Percentiles rank a stretch among this genome's conserved stretches.
These are phyloP conservation scores for Gobius niger DNA, from an alignment of 2,113 vertebrate genomes.

Conservation along the genomic window DNA sequence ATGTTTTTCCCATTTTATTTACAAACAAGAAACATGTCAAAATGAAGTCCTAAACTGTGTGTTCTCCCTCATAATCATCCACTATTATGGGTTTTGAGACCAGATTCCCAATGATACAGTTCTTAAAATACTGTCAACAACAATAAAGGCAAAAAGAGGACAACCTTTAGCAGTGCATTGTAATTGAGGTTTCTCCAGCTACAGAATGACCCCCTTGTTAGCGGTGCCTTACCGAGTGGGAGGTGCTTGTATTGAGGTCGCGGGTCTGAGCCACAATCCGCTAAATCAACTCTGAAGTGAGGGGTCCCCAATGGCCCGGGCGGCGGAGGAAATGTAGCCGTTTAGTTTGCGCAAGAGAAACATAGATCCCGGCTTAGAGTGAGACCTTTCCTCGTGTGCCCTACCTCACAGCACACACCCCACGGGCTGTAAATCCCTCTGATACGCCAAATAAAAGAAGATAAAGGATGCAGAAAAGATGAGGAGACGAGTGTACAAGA, in stretches of 20 bases:
- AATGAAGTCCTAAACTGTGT: too few species aligned
- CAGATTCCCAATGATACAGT: too few species aligned
- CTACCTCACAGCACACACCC: conserved; percentile 25
- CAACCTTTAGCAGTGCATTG: not conserved
- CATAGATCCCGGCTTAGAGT: conserved; percentile 42
- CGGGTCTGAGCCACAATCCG: conserved; percentile 46
- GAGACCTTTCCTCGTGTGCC: conserved; percentile 19
- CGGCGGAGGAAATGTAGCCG: conserved; percentile 53
- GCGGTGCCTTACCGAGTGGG: conserved; percentile 18
- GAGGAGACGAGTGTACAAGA: conserved; percentile 46
- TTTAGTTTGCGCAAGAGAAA: conserved; percentile 48
- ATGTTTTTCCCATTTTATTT: too few species aligned
- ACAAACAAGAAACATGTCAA: too few species aligned
- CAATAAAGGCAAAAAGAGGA: too few species aligned
- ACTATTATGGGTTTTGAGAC: too few species aligned
- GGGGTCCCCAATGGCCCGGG: conserved; percentile 41
- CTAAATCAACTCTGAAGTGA: conserved; percentile 67
- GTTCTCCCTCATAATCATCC: too few species aligned
- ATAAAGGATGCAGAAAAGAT: conserved; percentile 59
- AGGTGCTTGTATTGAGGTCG: conserved; percentile 28
- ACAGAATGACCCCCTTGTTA: conserved; percentile 45
- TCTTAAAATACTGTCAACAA: too few species aligned
- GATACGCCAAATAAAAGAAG: conserved; percentile 49
- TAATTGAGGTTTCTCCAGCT: conserved; percentile 64
- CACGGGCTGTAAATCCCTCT: conserved; percentile 55